Base-by-base conservation (phyloP, 2,888 invertebrate species). In the Orgyia antiqua region DNA sequence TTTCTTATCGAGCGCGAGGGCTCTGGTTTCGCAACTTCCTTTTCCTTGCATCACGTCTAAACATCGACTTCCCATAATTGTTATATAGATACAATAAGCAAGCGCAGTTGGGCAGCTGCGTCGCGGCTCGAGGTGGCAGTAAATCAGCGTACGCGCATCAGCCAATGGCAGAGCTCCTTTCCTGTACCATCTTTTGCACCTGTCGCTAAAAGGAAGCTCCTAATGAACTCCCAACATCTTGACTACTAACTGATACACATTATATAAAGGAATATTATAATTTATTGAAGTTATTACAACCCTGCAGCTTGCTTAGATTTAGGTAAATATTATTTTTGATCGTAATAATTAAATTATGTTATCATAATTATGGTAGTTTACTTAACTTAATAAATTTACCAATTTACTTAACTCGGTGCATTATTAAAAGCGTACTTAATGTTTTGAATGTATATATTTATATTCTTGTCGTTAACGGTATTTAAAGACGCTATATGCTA, bases 161-260 rank as follows among this genome's bases (percentile, higher is more conserved):
- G 48, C 71, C 68, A 73, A 75, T 72, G 42, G 59, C 49, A 52
- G 39, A 35, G 45, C 60, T 57, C 45, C 59, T 41, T 49, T 51
- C 46, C 50, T 53, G 46, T 50, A 45, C 39, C 52, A 59, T 59
- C 51, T 56, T 60, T 61, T 58, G 72, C 82, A 82, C 80, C 82
- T 82, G 82, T 72, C 69, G 46, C 38, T 44, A 61, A 65, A 47
- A 76, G 79, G 82, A 80, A 79, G 75, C 49, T 65, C n/a, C 59
- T 68, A 71, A 71, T 63, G 64, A 67, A 58, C 41, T 61, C 48
- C 45, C 45, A 45, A 58, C 58, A 49, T 66, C 51, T 58, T 49
- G 51, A 39, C 32, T 24, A 2, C 9, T 4, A n/a, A 6, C 10
- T 23, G 23, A 23, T 23, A 23, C 10, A 23, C 1, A 18, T 18